phyloP scores from a whole-genome alignment of 2,888 invertebrate genomes.

The Cinara cedri region DNA sequence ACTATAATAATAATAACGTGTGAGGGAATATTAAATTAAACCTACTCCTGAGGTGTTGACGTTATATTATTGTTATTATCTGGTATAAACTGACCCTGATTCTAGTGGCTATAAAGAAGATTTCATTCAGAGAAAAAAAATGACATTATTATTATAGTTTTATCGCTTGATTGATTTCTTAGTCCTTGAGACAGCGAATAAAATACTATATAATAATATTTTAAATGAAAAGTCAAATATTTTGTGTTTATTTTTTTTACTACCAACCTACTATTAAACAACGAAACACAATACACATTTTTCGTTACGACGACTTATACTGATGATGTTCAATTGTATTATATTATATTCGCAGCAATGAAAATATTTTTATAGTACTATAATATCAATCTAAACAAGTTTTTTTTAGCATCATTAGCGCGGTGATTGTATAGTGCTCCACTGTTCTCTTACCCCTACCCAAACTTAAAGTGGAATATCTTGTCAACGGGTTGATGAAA shows the following conservation, averaged over 20 bases:
- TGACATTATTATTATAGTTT: neutral
- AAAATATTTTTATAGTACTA: no score
- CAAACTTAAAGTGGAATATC: no score
- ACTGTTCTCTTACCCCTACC: no score
- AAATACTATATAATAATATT: neutral
- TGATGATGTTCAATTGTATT: no score
- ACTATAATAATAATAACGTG: neutral
- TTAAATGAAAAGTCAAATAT: neutral
- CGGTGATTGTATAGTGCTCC: no score
- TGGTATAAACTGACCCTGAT: constrained; percentile 16
- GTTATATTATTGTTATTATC: neutral
- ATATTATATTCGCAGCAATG: no score
- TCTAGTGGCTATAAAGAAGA: constrained; percentile 1
- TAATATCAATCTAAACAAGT: no score
- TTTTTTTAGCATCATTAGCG: no score
- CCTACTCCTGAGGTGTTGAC: neutral
- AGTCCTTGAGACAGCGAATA: constrained; percentile 26
- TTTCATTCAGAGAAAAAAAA: constrained; percentile 27
- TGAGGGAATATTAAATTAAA: neutral
- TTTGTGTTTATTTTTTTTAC: neutral
- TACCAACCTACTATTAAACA: neutral
- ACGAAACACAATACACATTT: neutral
- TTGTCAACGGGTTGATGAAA: no score
- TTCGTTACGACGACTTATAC: neutral
- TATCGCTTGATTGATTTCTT: constrained; percentile 15